Base-by-base conservation (phyloP, 35 echinoderm and acorn worm genomes). In the Holothuria glaberrima region DNA sequence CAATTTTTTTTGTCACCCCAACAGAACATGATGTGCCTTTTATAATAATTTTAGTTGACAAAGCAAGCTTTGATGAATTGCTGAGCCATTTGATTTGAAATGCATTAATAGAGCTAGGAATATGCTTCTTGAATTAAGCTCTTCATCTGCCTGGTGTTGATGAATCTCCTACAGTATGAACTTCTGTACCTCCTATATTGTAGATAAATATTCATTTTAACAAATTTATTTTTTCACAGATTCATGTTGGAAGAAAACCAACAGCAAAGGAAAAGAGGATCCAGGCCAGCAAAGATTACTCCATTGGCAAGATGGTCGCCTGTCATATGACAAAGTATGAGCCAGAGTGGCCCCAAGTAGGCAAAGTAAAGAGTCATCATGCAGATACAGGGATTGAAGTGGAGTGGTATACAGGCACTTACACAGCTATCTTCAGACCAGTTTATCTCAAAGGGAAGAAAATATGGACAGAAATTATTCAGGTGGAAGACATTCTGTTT, bases 291-390 rank as follows among this genome's bases (percentile, higher is more conserved):
- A 69, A 26, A 10, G 31, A 29, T 10, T 69, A 13, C 22, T 69
- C 66, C 9, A 17, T 69, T 69, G 66, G 66, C 14, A 69, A 33
- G 31, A 69, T 69, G 66, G 66, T 69, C 1, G 66, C 66, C 31
- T 69, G 66, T 69, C 9, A 10, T 20, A 18, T 69, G 14, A 20
- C 9, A 20, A 69, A 25, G 22, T 25, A 69, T 33, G 66, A 69
- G 19, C 25, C 9, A 69, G 66, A 69, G 31, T 69, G 66, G 66
- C 66, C 66, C 5, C 66, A 69, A 69, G 66, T 69, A 30, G 66
- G 66, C 66, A 69, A 69, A 20, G 66, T 69, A 12, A 6, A 69
- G 66, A 33, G 31, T 26, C 25, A 26, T 6, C 50, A 54, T 14
- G 66, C 0, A 10, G 25, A 29, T 24, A 33, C 0, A 10, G 66